Conservation (phyloP, 2,888 invertebrate genomes). For the Xestia xanthographa region DNA sequence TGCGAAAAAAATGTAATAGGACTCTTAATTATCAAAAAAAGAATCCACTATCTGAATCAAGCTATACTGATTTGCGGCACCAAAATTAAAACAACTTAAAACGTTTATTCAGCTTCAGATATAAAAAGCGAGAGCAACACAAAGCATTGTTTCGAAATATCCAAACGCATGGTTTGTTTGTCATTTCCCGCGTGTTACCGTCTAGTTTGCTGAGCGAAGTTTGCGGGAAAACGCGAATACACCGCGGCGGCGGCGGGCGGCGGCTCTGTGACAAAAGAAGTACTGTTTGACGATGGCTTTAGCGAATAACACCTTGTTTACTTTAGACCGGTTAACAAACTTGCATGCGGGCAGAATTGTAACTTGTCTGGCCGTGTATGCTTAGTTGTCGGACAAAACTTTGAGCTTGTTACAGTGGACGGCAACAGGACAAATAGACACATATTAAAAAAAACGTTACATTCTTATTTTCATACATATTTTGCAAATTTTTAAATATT, state of each 20-base stretch:
- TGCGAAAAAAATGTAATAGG: no score
- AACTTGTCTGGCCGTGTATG: background rate
- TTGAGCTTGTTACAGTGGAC: background rate
- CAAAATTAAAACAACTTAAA: constrained; percentile 7
- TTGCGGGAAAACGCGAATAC: constrained; percentile 18
- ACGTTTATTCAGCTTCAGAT: constrained; percentile 4
- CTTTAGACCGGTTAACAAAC: constrained; percentile 18
- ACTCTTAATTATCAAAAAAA: no score
- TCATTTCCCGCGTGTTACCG: constrained; percentile 36
- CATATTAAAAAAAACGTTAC: background rate
- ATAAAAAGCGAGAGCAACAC: constrained; percentile 21
- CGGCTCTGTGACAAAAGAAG: constrained; percentile 22
- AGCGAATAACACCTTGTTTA: constrained; percentile 38
- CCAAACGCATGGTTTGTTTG: constrained; percentile 42
- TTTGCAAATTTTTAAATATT: background rate
- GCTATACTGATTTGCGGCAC: no score
- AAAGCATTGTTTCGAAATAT: constrained; percentile 44
- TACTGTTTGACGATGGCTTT: constrained; percentile 22
- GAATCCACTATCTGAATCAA: no score
- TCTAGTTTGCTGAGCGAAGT: constrained; percentile 39
- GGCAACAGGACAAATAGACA: background rate
- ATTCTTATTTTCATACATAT: background rate
- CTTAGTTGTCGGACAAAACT: background rate
- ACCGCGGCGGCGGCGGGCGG: background rate
- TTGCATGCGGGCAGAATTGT: constrained; percentile 40